Percentiles rank a stretch among this genome's conserved stretches.
phyloP scores from a whole-genome alignment of 2,888 invertebrate species.

The Willowsia nigromaculata region DNA sequence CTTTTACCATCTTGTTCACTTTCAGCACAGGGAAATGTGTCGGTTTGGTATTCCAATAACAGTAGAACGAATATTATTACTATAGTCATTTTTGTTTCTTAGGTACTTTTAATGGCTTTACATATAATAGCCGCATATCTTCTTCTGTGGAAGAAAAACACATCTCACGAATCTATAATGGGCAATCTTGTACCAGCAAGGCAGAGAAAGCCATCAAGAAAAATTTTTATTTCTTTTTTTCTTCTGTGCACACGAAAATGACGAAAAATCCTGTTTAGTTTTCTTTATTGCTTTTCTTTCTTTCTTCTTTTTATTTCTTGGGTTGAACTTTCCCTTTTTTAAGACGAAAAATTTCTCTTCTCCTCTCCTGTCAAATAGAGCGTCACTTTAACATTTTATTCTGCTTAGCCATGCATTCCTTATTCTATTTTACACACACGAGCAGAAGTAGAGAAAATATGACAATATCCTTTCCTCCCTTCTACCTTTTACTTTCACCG shows the following conservation, averaged over 20 bases:
- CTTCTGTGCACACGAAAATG: slow-evolving; percentile 40
- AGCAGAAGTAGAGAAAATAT: background rate
- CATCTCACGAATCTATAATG: slow-evolving; percentile 27
- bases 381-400: slow-evolving; percentile 48
- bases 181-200: slow-evolving; percentile 15
- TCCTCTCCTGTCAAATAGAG: slow-evolving; percentile 57
- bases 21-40: background rate
- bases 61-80: background rate
- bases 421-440: slow-evolving; percentile 29
- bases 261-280: slow-evolving; percentile 54
- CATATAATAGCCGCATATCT: background rate
- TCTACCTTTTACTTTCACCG: background rate
- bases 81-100: background rate
- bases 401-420: slow-evolving; percentile 58
- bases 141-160: background rate
- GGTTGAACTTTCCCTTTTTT: background rate
- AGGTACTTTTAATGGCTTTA: slow-evolving; percentile 27
- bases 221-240: slow-evolving; percentile 50
- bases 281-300: slow-evolving; percentile 63
- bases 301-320: background rate
- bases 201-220: background rate
- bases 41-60: slow-evolving; percentile 33
- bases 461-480: background rate
- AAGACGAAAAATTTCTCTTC: background rate
- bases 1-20: background rate